Evolutionary conservation across 2,113 vertebrate genomes (phyloP).

Genomic region (Aix galericulata): DNA sequence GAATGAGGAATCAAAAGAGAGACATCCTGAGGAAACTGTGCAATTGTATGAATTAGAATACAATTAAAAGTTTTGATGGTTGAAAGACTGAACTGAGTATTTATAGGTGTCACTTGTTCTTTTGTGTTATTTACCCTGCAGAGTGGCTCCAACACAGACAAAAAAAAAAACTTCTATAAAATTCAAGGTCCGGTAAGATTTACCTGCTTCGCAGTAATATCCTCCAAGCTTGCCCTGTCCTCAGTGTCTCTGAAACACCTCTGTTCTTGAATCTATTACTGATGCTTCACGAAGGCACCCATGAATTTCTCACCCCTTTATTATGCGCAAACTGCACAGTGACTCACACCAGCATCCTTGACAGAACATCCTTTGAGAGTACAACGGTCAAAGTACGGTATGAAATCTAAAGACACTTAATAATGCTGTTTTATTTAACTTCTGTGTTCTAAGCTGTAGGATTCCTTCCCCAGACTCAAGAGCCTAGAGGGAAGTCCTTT

Average conservation of each 20-base stretch:
- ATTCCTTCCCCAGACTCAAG: background rate
- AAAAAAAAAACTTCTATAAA: background rate
- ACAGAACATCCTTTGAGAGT: background rate
- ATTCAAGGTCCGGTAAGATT: background rate
- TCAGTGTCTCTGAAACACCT: background rate
- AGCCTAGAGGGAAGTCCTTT: background rate
- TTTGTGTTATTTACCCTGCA: background rate
- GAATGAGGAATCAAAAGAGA: background rate
- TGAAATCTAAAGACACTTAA: background rate
- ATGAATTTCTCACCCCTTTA: background rate
- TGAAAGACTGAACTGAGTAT: background rate
- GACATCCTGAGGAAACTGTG: background rate
- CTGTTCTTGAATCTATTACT: background rate
- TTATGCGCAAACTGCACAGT: background rate
- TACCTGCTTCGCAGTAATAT: background rate
- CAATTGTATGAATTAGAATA: background rate
- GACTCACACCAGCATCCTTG: background rate
- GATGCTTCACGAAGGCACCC: background rate
- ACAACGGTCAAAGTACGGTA: accelerated
- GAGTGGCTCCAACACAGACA: background rate
- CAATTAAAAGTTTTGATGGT: background rate
- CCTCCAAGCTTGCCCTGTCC: background rate
- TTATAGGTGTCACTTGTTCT: background rate
- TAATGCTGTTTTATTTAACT: background rate
- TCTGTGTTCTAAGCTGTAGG: background rate